Percentiles rank a stretch among this genome's conserved stretches.
These are phyloP conservation scores for Peucedramus taeniatus DNA, from an alignment of 2,113 vertebrate species.

Conservation along the genomic window DNA sequence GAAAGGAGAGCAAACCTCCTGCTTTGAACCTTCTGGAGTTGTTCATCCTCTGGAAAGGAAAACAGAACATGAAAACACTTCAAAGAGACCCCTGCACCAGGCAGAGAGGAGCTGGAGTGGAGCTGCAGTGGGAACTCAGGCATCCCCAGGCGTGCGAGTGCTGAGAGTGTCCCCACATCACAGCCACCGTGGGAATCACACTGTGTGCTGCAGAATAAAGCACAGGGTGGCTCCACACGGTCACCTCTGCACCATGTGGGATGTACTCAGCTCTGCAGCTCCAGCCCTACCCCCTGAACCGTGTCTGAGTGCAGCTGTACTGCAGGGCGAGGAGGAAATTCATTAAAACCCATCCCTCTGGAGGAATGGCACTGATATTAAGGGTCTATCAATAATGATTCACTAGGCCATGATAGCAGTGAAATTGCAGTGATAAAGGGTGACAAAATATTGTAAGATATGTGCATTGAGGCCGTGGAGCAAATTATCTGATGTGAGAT, in stretches of 20 bases:
- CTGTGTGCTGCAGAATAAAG: background rate
- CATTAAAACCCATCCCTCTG: background rate
- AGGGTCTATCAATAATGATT: constrained; percentile 54
- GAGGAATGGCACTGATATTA: constrained; percentile 21
- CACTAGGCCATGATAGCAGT: constrained; percentile 18
- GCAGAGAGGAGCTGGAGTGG: background rate
- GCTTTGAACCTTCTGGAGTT: background rate
- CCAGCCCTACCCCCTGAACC: background rate
- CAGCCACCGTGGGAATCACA: background rate
- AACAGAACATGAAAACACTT: background rate
- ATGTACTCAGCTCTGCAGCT: background rate
- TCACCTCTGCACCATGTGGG: background rate
- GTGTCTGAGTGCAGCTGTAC: background rate
- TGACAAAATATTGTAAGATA: constrained; percentile 38
- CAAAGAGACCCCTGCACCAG: background rate
- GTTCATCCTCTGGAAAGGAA: background rate
- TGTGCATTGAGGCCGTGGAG: background rate
- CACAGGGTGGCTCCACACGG: background rate
- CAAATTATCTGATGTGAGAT: constrained; percentile 20
- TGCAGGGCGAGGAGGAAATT: background rate
- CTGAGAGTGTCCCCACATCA: background rate
- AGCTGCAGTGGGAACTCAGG: background rate
- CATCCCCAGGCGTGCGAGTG: background rate
- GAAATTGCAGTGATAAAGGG: constrained; percentile 48
- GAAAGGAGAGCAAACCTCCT: background rate